Evolutionary conservation across 1,140 invertebrate genomes (phyloP).

Genomic region (Acromyrmex charruanus): DNA sequence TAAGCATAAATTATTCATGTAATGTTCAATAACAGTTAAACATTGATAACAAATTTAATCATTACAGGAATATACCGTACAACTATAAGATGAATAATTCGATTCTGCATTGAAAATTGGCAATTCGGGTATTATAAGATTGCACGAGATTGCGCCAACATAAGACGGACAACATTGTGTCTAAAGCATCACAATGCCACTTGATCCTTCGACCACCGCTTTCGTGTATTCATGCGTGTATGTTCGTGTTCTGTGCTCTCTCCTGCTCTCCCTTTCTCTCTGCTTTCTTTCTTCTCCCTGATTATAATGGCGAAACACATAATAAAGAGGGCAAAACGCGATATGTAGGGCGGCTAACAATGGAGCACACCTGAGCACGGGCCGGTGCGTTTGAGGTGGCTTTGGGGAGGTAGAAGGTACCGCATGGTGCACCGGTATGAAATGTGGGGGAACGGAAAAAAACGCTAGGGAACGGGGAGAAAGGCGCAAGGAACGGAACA

Average conservation of each 20-base stretch:
- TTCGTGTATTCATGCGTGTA: constrained; percentile 27
- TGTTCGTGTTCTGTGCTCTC: neutral
- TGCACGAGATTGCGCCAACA: constrained; percentile 4
- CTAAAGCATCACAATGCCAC: constrained; percentile 62
- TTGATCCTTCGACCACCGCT: constrained; percentile 69
- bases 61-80: neutral
- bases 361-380: constrained; percentile 83
- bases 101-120: neutral
- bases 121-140: neutral
- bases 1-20: neutral
- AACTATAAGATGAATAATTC: neutral
- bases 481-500: constrained; percentile 78
- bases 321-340: constrained; percentile 80
- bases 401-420: constrained; percentile 67
- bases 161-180: constrained; percentile 15
- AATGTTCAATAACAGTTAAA: neutral
- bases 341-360: constrained; percentile 82
- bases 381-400: constrained; percentile 79
- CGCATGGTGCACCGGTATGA: constrained; percentile 79
- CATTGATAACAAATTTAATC: neutral
- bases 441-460: constrained; percentile 77
- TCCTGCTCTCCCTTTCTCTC: neutral
- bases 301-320: constrained; percentile 77
- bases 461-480: constrained; percentile 30
- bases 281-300: constrained; percentile 36